Conservation (phyloP, 2,888 invertebrate species). For the Formica aserva region DNA sequence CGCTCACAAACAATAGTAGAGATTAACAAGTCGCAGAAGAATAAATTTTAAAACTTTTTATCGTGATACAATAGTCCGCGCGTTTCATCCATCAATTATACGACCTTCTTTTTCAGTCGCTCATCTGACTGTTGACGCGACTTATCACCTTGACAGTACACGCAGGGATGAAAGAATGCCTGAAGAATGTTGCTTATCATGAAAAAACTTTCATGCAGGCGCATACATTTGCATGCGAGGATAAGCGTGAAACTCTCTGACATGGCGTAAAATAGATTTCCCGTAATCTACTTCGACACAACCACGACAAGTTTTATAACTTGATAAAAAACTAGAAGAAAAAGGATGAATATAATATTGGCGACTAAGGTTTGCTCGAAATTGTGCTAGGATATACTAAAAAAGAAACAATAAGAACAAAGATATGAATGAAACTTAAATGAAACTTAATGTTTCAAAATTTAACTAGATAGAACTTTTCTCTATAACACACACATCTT, state of each 20-base stretch:
- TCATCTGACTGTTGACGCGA: not conserved
- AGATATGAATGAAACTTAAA: not conserved
- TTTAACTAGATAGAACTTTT: not conserved
- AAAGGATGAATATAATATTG: not conserved
- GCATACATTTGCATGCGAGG: slow-evolving; percentile 11
- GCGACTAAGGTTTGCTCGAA: not conserved
- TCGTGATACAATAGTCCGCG: not conserved
- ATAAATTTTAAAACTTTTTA: slow-evolving; percentile 12
- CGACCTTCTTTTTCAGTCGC: not conserved
- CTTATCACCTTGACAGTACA: not conserved
- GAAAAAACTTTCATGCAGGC: slow-evolving; percentile 25
- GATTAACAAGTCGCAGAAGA: not conserved
- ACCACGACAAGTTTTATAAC: not conserved
- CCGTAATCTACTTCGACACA: not conserved
- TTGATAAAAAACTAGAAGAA: not conserved
- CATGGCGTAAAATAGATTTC: not conserved
- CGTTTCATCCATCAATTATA: slow-evolving; percentile 7
- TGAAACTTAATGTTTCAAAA: not conserved
- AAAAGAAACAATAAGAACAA: not conserved
- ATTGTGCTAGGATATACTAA: not conserved
- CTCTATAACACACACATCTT: not conserved
- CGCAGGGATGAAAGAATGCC: not conserved
- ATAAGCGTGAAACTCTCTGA: not conserved
- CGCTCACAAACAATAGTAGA: not conserved
- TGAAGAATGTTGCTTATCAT: slow-evolving; percentile 21